phyloP scores from a whole-genome alignment of 2,113 vertebrate genomes.

The Phaethornis superciliosus region DNA sequence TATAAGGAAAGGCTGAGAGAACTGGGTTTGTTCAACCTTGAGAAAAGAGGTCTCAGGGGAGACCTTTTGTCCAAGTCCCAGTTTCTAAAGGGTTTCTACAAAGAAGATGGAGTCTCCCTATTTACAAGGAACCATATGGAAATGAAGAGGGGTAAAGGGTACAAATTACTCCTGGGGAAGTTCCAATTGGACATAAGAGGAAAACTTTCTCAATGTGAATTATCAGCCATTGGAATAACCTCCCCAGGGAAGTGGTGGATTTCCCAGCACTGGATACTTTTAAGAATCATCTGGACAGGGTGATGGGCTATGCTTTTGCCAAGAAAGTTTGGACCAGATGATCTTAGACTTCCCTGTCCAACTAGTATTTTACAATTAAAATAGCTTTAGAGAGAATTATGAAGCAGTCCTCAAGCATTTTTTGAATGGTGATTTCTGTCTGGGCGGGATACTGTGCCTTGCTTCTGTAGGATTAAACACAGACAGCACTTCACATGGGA shows the following conservation, averaged over 20 bases:
- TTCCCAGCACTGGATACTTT: no score
- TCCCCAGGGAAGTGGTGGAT: no score
- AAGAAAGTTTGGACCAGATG: no score
- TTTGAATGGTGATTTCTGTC: background rate
- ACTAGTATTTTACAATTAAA: background rate
- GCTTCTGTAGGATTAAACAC: slow-evolving; percentile 13
- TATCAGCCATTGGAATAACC: no score
- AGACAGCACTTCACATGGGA: background rate
- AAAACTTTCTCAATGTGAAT: background rate
- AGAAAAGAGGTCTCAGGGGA: no score
- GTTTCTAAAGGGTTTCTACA: background rate
- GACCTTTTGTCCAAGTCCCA: no score
- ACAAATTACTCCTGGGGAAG: background rate
- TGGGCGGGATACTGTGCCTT: background rate
- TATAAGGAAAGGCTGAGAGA: no score
- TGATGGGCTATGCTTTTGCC: no score
- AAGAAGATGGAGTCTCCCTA: background rate
- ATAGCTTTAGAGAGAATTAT: background rate
- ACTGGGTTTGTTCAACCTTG: no score
- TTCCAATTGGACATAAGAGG: background rate
- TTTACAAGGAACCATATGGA: background rate
- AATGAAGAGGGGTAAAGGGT: background rate
- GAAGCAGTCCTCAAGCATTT: background rate
- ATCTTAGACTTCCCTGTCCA: background rate
- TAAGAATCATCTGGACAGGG: no score